These are phyloP conservation scores for Antigone vipio DNA, from an alignment of 2,113 vertebrate species.

Conservation along the genomic window DNA sequence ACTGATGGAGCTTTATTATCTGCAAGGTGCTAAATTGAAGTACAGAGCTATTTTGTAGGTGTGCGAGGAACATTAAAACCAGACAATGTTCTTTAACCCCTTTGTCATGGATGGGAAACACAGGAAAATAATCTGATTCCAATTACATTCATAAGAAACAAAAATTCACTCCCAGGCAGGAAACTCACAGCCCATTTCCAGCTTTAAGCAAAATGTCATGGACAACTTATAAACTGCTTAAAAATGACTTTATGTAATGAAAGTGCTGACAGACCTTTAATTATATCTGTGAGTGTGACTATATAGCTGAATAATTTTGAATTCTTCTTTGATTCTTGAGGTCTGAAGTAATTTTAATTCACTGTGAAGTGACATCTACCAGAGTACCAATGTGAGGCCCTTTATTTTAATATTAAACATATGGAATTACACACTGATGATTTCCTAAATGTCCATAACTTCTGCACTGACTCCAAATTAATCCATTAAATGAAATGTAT, in stretches of 20 bases:
- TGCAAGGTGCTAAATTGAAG: not conserved
- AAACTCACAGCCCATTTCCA: slow-evolving; percentile 44
- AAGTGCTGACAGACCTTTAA: slow-evolving; percentile 62
- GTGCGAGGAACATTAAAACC: not conserved
- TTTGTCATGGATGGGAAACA: not conserved
- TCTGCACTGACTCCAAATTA: not conserved
- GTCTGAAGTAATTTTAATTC: slow-evolving; percentile 53
- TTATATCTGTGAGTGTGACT: slow-evolving; percentile 37
- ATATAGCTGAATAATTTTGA: slow-evolving; percentile 36
- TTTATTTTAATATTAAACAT: slow-evolving; percentile 61
- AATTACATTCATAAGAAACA: slow-evolving; percentile 30
- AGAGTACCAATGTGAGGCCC: slow-evolving; percentile 9
- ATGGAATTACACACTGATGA: slow-evolving; percentile 38
- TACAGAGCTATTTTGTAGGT: not conserved
- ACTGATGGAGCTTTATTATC: not conserved
- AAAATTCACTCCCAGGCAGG: slow-evolving; percentile 30
- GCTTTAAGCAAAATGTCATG: slow-evolving; percentile 48
- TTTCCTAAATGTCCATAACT: slow-evolving; percentile 36
- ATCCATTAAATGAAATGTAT: not conserved
- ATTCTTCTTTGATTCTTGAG: slow-evolving; percentile 51
- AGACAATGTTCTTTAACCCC: slow-evolving; percentile 1
- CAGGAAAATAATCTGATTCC: slow-evolving; percentile 30
- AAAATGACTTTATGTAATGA: slow-evolving; percentile 55
- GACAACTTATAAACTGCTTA: slow-evolving; percentile 45
- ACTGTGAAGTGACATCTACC: slow-evolving; percentile 65